Conservation (phyloP, 2,797 vertebrate species). For the Tarsius wallacei region DNA sequence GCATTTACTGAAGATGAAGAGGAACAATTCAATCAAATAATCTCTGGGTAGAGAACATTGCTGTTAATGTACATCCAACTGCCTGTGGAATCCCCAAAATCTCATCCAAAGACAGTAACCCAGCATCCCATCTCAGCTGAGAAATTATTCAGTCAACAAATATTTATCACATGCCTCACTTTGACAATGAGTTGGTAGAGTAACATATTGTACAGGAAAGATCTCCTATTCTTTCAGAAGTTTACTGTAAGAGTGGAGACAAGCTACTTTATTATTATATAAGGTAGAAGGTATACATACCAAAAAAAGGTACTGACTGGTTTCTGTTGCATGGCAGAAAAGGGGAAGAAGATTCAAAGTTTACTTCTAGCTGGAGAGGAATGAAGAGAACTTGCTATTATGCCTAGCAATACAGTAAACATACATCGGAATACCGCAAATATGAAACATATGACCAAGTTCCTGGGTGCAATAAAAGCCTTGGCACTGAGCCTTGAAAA, state of each 20-base stretch:
- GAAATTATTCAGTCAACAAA: background rate
- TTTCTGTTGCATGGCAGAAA: background rate
- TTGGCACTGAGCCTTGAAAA: background rate
- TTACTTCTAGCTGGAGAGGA: background rate
- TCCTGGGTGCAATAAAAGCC: background rate
- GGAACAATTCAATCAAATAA: background rate
- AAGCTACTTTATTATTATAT: background rate
- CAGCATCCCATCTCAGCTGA: background rate
- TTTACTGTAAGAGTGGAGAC: background rate
- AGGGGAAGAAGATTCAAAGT: background rate
- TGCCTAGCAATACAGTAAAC: background rate
- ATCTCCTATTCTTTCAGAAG: background rate
- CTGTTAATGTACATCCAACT: background rate
- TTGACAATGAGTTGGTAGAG: background rate
- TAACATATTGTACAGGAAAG: background rate
- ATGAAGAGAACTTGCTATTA: background rate
- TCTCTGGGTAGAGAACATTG: background rate
- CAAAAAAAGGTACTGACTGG: background rate
- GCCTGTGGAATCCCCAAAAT: background rate
- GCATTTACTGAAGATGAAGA: constrained; percentile 63
- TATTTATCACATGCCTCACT: background rate
- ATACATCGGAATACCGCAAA: background rate
- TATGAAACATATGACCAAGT: background rate
- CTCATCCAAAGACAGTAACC: background rate
- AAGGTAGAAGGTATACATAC: background rate